phyloP scores from a whole-genome alignment of 2,797 vertebrate genomes.

The Anguilla pacifica region DNA sequence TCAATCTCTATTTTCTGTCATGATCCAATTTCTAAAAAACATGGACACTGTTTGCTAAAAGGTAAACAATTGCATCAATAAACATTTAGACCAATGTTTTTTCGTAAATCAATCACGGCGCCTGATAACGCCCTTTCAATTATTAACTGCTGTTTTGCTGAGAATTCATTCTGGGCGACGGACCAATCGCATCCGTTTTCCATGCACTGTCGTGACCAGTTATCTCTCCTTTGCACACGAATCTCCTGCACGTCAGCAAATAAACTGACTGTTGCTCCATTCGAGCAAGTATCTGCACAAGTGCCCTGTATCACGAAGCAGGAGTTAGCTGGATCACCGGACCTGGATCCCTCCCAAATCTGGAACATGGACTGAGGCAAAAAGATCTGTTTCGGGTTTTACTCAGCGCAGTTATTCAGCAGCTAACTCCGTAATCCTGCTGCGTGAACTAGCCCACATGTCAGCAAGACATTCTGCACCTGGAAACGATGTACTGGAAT shows the following conservation, averaged over 20 bases:
- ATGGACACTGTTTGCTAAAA: slow-evolving; percentile 69
- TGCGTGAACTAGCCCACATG: too few relatives aligned
- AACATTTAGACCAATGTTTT: slow-evolving; percentile 78
- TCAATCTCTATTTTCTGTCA: slow-evolving; percentile 36
- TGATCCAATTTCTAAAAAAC: background rate
- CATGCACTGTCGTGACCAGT: slow-evolving; percentile 61
- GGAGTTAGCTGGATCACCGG: too few relatives aligned
- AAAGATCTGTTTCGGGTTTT: too few relatives aligned
- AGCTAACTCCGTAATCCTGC: too few relatives aligned
- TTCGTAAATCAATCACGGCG: slow-evolving; percentile 80
- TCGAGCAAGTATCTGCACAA: background rate
- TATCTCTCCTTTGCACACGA: slow-evolving; percentile 60
- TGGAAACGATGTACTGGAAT: background rate
- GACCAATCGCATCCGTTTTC: slow-evolving; percentile 63
- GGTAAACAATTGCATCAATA: slow-evolving; percentile 92
- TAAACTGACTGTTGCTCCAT: slow-evolving; percentile 56
- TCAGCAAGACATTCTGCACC: background rate
- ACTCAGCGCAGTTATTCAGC: too few relatives aligned
- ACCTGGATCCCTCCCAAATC: too few relatives aligned
- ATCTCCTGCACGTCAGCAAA: slow-evolving; percentile 53
- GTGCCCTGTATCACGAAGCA: background rate
- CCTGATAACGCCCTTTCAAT: slow-evolving; percentile 77
- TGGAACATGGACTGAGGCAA: too few relatives aligned
- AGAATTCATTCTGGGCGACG: slow-evolving; percentile 69
- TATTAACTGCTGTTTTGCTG: slow-evolving; percentile 82